Conservation (phyloP, 2,113 vertebrate genomes). For the Anoplopoma fimbria region DNA sequence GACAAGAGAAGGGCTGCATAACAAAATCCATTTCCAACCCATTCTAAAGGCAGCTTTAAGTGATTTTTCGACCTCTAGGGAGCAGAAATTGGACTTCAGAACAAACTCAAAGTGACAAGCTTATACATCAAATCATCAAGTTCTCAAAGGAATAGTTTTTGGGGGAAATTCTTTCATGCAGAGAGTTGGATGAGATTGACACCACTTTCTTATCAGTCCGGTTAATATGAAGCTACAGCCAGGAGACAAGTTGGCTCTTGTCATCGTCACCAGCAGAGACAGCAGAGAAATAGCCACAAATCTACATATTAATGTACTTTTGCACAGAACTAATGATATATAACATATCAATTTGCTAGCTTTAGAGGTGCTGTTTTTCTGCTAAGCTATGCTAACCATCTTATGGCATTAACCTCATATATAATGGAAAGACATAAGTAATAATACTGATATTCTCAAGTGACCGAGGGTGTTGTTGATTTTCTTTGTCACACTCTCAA, state of each 20-base stretch:
- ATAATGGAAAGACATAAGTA: neutral
- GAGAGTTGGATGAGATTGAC: neutral
- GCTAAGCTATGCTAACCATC: neutral
- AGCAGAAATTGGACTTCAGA: neutral
- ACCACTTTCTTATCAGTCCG: neutral
- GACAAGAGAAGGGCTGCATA: conserved; percentile 4
- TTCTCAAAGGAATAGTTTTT: neutral
- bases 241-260: neutral
- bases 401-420: neutral
- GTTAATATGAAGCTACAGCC: neutral
- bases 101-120: neutral
- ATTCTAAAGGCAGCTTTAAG: conserved; percentile 5
- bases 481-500: neutral
- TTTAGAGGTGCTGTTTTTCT: neutral
- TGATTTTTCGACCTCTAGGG: neutral
- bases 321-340: neutral
- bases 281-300: neutral
- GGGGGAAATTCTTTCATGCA: neutral
- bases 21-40: conserved; percentile 6
- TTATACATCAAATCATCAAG: neutral
- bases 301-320: neutral
- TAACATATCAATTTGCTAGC: neutral
- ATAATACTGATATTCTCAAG: neutral
- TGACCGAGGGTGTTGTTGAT: neutral
- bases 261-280: neutral